A percentile compares a stretch with the other conserved stretches of the same genome.
Conservation (phyloP, 2,797 vertebrate species). For the Phylloscopus collybita region DNA sequence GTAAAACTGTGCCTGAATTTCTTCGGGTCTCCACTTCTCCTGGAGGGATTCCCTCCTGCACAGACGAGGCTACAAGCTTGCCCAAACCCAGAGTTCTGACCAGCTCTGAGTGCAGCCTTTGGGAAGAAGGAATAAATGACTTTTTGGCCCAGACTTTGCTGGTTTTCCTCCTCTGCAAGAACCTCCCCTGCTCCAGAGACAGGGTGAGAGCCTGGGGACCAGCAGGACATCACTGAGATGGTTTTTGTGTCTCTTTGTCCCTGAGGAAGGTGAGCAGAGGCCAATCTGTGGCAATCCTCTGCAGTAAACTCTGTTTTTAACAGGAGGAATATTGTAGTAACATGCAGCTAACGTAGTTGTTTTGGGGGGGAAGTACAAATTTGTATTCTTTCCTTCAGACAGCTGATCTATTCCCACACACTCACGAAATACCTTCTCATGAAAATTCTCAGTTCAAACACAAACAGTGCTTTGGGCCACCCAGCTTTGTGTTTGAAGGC, state of each 20-base stretch:
- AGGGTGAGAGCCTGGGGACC: not conserved
- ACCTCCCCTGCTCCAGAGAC: not conserved
- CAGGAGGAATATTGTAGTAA: not conserved
- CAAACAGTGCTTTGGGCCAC: not conserved
- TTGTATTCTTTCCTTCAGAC: not conserved
- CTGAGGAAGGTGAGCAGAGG: not conserved
- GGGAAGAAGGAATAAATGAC: not conserved
- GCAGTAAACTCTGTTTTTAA: not conserved
- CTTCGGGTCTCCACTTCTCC: not conserved
- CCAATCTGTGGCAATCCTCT: not conserved
- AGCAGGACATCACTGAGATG: not conserved
- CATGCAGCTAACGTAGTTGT: not conserved
- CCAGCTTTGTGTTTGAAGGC: not conserved
- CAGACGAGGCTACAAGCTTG: too few relatives aligned
- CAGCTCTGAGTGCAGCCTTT: not conserved
- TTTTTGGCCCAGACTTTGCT: not conserved
- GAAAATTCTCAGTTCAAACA: not conserved
- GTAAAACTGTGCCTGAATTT: not conserved
- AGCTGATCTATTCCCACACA: not conserved
- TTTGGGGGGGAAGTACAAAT: not conserved
- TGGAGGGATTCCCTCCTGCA: not conserved
- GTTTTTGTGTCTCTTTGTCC: not conserved
- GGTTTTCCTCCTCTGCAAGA: not conserved
- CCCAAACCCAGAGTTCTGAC: accelerated
- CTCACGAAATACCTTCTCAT: not conserved